phyloP scores from a whole-genome alignment of 2,888 invertebrate genomes.

The Stenichneumon culpator region DNA sequence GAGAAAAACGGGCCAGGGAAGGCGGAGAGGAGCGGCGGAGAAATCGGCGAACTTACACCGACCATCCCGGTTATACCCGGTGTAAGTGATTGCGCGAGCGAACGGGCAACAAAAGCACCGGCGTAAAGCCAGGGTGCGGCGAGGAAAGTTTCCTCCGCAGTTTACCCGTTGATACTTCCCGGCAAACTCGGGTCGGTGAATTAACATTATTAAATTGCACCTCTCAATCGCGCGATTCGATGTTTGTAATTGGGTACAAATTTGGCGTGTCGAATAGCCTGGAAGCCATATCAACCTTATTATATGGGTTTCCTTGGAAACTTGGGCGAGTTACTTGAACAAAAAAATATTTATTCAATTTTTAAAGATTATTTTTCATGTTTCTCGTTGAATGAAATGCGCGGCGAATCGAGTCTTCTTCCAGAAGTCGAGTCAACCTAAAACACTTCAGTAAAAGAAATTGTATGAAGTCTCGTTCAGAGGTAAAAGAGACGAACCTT shows the following conservation, averaged over 20 bases:
- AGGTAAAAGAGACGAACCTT: no score
- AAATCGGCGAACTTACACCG: constrained; percentile 61
- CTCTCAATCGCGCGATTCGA: neutral
- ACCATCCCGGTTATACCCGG: constrained; percentile 64
- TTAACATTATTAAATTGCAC: neutral
- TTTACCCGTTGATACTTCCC: neutral
- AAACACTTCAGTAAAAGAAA: no score
- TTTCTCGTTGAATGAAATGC: no score
- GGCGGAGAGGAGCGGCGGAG: constrained; percentile 31
- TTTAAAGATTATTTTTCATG: no score
- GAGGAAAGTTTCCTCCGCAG: constrained; percentile 3
- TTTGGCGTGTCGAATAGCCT: neutral
- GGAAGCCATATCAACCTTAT: no score
- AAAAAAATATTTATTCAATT: no score
- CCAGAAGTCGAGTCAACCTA: no score
- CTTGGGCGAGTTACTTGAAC: no score
- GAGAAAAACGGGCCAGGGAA: neutral
- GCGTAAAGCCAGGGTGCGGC: neutral
- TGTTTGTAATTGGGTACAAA: neutral
- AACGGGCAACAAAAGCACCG: constrained; percentile 32
- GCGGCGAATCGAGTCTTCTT: no score
- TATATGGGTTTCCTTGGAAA: no score
- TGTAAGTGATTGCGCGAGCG: constrained; percentile 70
- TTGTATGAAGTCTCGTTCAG: no score
- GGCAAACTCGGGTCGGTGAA: neutral